Conservation (phyloP, 2,797 vertebrate species). For the Melanogrammus aeglefinus region DNA sequence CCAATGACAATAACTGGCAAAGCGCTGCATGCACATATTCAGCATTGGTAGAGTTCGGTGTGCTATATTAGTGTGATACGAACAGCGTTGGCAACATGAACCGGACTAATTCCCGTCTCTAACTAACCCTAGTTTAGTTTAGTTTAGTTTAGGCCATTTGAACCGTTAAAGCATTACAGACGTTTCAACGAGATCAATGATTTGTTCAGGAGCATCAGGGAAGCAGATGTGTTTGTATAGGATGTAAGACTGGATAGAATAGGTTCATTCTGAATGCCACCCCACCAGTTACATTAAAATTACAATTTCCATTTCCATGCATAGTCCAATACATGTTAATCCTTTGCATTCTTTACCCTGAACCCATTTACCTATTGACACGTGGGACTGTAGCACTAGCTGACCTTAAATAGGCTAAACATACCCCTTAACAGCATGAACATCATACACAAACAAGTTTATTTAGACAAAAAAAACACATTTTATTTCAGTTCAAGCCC, state of each 20-base stretch:
- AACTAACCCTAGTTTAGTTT: background rate
- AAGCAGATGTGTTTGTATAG: background rate
- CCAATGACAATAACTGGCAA: background rate
- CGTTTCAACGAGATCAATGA: background rate
- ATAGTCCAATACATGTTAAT: no score
- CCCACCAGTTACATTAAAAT: background rate
- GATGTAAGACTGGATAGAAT: background rate
- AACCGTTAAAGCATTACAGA: background rate
- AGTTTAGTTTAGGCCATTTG: no score
- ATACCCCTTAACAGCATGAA: background rate
- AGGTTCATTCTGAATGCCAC: background rate
- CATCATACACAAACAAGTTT: background rate
- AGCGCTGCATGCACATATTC: background rate
- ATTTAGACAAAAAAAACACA: conserved; percentile 17
- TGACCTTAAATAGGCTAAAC: background rate
- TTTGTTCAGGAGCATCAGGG: background rate
- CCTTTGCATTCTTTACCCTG: background rate
- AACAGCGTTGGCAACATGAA: background rate
- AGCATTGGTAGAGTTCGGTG: background rate
- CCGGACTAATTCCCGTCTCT: background rate
- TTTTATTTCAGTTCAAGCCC: conserved; percentile 12
- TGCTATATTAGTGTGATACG: background rate
- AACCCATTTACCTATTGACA: background rate
- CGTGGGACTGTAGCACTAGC: background rate
- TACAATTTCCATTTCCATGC: no score